These are phyloP conservation scores for Phengaris alcon DNA, from an alignment of 2,888 invertebrate species.

Conservation along the genomic window DNA sequence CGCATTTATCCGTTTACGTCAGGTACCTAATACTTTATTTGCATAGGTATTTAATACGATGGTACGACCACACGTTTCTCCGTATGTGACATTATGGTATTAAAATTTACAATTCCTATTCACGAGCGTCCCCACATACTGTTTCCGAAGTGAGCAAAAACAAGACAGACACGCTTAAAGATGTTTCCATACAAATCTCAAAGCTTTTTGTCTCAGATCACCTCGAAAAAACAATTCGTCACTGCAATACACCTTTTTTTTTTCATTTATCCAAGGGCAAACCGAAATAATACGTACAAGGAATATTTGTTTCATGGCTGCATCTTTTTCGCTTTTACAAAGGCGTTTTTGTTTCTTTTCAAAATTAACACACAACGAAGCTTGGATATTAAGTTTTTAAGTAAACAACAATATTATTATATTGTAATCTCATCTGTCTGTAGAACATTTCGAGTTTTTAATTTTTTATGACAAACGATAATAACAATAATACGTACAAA, in stretches of 20 bases:
- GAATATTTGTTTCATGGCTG: background rate
- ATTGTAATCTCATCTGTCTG: no score
- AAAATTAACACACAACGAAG: background rate
- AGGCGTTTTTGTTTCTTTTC: background rate
- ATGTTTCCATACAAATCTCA: constrained; percentile 46
- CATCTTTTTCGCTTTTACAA: background rate
- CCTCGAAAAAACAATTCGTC: constrained; percentile 28
- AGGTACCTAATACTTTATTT: background rate
- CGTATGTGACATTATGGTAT: constrained; percentile 11
- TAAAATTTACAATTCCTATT: constrained; percentile 15
- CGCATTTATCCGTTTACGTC: background rate
- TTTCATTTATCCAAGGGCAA: constrained; percentile 29
- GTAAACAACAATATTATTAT: no score
- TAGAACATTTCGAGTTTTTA: no score
- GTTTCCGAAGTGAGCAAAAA: constrained; percentile 5
- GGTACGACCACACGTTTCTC: background rate
- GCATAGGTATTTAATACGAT: background rate
- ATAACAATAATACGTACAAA: no score
- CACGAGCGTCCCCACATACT: background rate
- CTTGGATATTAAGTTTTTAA: background rate
- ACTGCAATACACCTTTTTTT: constrained; percentile 24
- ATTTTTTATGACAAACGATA: no score
- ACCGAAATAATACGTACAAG: constrained; percentile 14
- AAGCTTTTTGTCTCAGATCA: constrained; percentile 35
- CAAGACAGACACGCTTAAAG: constrained; percentile 2